Conservation (phyloP, 2,888 invertebrate species). For the Eudasyphora cyanicolor region DNA sequence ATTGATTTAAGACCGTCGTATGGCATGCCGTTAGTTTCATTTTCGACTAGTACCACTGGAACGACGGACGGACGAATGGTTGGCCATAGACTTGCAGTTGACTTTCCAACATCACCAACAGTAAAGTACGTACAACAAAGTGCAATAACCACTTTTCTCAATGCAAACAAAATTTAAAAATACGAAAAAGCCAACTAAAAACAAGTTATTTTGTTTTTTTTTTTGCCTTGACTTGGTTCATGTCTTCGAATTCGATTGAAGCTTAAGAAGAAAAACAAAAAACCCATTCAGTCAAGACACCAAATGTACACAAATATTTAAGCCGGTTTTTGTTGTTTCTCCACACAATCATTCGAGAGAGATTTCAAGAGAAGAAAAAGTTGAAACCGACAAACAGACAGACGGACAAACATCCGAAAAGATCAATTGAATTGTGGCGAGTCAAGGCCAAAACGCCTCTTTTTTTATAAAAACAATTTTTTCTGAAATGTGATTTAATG, state of each 20-base stretch:
- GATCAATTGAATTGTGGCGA: conserved; percentile 42
- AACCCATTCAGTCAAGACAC: too few relatives aligned
- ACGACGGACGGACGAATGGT: not conserved
- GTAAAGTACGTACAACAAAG: not conserved
- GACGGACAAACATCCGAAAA: not conserved
- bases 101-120: not conserved
- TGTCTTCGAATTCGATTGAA: not conserved
- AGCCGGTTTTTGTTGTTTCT: not conserved
- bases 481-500: not conserved
- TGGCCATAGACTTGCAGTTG: not conserved
- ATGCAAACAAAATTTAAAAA: not conserved
- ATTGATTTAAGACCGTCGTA: not conserved
- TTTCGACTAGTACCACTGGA: conserved; percentile 1
- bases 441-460: conserved; percentile 50
- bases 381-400: not conserved
- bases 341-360: too few relatives aligned
- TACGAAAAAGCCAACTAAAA: not conserved
- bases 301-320: not conserved
- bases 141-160: conserved; percentile 22
- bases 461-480: conserved; percentile 4
- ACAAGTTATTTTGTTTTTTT: conserved; percentile 4
- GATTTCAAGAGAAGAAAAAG: conserved; percentile 10
- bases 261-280: too few relatives aligned
- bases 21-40: conserved; percentile 40
- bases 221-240: not conserved